Evolutionary conservation across 2,797 vertebrate species (phyloP), one percentile per base, ranked within the genome.

Genomic region (Sebastiscus albofasciatus): DNA sequence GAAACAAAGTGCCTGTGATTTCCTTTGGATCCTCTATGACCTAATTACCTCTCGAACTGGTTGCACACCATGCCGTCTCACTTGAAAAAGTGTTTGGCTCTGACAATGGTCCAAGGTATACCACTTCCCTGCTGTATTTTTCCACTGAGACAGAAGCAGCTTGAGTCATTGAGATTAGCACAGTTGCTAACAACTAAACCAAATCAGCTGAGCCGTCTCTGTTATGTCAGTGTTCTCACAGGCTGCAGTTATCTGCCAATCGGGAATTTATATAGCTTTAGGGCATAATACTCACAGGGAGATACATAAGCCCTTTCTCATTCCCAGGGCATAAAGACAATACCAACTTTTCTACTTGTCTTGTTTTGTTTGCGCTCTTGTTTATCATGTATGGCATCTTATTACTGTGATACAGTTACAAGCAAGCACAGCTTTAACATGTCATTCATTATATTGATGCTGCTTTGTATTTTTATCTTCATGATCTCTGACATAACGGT

Each of bases 111-210:
- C 66, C 56, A 75, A 71, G 75, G 54, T 81, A 80, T 79, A 66
- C 36, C 75, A 90, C 85, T 88, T 91, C 87, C 77, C 20, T 81
- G 69, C 80, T 80, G 94, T 94, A 92, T 74, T 94, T 95, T 94
- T 94, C 93, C 92, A 94, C 92, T 92, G 78, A 89, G 86, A 87
- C 81, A 83, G 72, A 83, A 82, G 84, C 68, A 66, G 87, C 78
- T 79, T 72, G 81, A 80, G 77, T 90, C 85, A 83, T 34, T 86
- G 72, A 88, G 87, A 93, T 93, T 93, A 92, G 85, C 80, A 60
- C 81, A 86, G 83, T 90, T 89, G 84, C 87, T 90, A 90, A 86
- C 88, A 89, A 93, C 89, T 92, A 94, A 95, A 93, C 90, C 90
- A 79, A 91, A 90, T 91, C 92, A 94, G 89, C 91, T 93, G 90